A percentile compares a stretch with the other conserved stretches of the same genome.
Evolutionary conservation across 1,140 invertebrate species (phyloP).

Genomic region (Trigoniulus corallinus): DNA sequence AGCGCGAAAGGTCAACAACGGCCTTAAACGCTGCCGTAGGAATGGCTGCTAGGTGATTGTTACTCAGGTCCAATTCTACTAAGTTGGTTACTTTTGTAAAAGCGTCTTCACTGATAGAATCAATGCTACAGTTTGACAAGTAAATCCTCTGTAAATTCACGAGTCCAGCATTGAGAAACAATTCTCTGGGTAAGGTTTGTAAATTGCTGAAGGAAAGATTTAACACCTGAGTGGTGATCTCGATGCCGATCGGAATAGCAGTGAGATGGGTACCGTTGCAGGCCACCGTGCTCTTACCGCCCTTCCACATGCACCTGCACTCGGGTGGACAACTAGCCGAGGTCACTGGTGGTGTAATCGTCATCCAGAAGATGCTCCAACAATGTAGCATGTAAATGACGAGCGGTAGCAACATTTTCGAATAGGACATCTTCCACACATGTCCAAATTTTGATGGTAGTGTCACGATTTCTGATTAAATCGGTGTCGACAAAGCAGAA

Average conservation of each 20-base stretch:
- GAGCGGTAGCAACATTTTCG: neutral
- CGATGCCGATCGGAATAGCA: constrained; percentile 60
- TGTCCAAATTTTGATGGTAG: too few relatives aligned
- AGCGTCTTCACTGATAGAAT: constrained; percentile 62
- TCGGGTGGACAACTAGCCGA: constrained; percentile 40
- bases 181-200: constrained; percentile 55
- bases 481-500: too few relatives aligned
- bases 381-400: neutral
- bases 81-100: constrained; percentile 69
- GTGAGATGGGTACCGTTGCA: constrained; percentile 65
- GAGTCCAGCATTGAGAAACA: constrained; percentile 56
- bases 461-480: too few relatives aligned
- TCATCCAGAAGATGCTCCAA: neutral
- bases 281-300: constrained; percentile 75
- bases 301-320: constrained; percentile 80
- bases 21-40: constrained; percentile 58
- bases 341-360: neutral
- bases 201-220: constrained; percentile 73
- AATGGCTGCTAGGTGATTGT: constrained; percentile 57
- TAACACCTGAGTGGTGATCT: constrained; percentile 72
- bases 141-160: constrained; percentile 77
- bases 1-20: constrained; percentile 49
- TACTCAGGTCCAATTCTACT: constrained; percentile 68
- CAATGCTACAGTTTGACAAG: constrained; percentile 58
- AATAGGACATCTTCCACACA: too few relatives aligned